A percentile compares a stretch with the other conserved stretches of the same genome.
These are phyloP conservation scores for Hirtodrosophila cameraria DNA, from an alignment of 2,888 invertebrate species.

Conservation along the genomic window DNA sequence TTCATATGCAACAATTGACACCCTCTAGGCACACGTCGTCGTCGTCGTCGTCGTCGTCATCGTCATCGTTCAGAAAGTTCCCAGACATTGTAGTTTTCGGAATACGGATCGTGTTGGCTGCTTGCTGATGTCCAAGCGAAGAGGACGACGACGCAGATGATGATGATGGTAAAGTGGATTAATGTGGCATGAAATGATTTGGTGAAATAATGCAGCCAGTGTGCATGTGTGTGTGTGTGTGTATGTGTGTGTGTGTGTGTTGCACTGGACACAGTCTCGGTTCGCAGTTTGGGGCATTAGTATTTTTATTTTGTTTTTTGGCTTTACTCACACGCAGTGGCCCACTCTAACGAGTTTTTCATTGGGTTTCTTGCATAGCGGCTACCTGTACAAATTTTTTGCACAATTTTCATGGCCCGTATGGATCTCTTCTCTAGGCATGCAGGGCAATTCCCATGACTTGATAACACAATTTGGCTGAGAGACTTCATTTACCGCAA, in stretches of 20 bases:
- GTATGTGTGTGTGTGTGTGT: constrained; percentile 20
- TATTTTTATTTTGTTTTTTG: constrained; percentile 7
- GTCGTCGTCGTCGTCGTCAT: constrained; percentile 27
- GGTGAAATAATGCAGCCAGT: constrained; percentile 57
- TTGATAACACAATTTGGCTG: constrained; percentile 78
- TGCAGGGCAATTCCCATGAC: constrained; percentile 76
- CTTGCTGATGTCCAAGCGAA: constrained; percentile 52
- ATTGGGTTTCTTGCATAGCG: constrained; percentile 51
- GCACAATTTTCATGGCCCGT: constrained; percentile 63
- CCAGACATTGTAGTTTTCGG: constrained; percentile 56
- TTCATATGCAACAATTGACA: constrained; percentile 81
- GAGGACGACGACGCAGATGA: constrained; percentile 49
- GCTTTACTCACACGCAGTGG: constrained; percentile 68
- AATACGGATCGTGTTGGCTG: constrained; percentile 49
- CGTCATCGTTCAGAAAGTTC: constrained; percentile 58
- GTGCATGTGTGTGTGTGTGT: constrained; percentile 4
- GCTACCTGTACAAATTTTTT: constrained; percentile 66
- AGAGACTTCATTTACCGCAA: constrained; percentile 72
- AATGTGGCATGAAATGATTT: constrained; percentile 65
- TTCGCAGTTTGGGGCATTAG: constrained; percentile 8
- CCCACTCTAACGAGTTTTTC: constrained; percentile 73
- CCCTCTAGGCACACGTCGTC: constrained; percentile 80
- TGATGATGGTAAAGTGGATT: constrained; percentile 61
- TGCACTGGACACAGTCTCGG: constrained; percentile 39
- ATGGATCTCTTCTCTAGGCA: constrained; percentile 55